These are phyloP conservation scores for Periophthalmodon schlosseri DNA, from an alignment of 2,113 vertebrate genomes.

Conservation along the genomic window DNA sequence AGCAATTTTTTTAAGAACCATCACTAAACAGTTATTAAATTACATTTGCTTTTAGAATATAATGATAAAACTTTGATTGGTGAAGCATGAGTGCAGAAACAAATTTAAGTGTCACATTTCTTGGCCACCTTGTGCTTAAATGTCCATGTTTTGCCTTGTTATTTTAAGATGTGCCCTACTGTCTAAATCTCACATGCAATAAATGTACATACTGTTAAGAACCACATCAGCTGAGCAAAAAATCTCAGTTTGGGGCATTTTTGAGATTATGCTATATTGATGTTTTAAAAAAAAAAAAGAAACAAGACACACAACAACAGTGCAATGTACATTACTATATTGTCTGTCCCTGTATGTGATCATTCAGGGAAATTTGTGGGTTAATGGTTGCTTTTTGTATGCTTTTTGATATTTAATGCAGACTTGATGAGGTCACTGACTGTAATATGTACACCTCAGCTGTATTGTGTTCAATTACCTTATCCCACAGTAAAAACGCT, in stretches of 20 bases:
- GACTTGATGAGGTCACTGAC: conserved; percentile 38
- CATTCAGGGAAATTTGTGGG: conserved; percentile 54
- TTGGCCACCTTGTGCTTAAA: not conserved
- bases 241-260: conserved; percentile 23
- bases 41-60: not conserved
- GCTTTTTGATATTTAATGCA: conserved; percentile 68
- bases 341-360: conserved; percentile 48
- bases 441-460: conserved; percentile 24
- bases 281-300: conserved; percentile 16
- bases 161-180: no score
- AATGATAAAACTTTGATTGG: not conserved
- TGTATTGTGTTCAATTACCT: conserved; percentile 50
- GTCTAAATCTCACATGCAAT: conserved; percentile 53
- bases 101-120: not conserved
- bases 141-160: not conserved
- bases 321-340: conserved; percentile 38
- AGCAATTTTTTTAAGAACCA: not conserved
- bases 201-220: conserved; percentile 56
- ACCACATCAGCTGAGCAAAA: not conserved
- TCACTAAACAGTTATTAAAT: not conserved
- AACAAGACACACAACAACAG: conserved; percentile 1
- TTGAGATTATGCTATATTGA: conserved; percentile 19
- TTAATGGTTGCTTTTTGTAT: conserved; percentile 58
- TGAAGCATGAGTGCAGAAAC: not conserved
- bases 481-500: conserved; percentile 46